Evolutionary conservation across 2,113 vertebrate genomes (phyloP), one percentile per base, ranked within the genome.

Genomic region (Uria lomvia): DNA sequence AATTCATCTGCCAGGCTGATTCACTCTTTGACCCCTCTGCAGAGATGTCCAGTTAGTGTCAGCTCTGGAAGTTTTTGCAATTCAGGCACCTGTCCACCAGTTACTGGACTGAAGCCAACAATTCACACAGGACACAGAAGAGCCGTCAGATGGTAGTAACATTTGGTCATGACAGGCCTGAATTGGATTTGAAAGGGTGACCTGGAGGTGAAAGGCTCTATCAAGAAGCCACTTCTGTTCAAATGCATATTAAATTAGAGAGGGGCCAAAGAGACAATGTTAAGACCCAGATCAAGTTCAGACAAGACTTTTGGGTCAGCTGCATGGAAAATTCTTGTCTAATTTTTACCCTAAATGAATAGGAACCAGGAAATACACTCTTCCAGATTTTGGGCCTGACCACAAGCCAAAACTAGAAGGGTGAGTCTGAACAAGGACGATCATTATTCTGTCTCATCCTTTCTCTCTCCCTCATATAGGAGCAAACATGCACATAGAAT

Each of bases 141-240:
- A 97, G 91, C 67, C 1, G 3, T 97, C 97, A 97, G 97, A 96
- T 95, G 95, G 96, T 47, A 62, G 91, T 52, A 95, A 88, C 96
- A 97, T 97, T 97, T 97, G 96, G 92, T 80, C 91, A 74, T 1
- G 94, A 97, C 95, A 96, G 91, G 81, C 84, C 95, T 96, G 95
- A 96, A 95, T 91, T 93, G 96, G 94, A 97, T 97, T 95, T 90
- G 92, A 96, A 96, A 90, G 92, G 86, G 81, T 97, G 95, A 97
- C 96, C 93, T 94, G 78, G 91, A 96, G 94, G 95, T 97, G 97
- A 97, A 96, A 95, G 96, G 95, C 91, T 92, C 89, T 66, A 45
- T 94, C 89, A 55, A 90, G 74, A 80, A 95, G 77, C 50, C 71
- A 47, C 77, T 97, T 91, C 89, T 97, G 89, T 92, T 96, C 95